These are phyloP conservation scores for Cephus runcator DNA, from an alignment of 2,888 invertebrate genomes.

Conservation along the genomic window DNA sequence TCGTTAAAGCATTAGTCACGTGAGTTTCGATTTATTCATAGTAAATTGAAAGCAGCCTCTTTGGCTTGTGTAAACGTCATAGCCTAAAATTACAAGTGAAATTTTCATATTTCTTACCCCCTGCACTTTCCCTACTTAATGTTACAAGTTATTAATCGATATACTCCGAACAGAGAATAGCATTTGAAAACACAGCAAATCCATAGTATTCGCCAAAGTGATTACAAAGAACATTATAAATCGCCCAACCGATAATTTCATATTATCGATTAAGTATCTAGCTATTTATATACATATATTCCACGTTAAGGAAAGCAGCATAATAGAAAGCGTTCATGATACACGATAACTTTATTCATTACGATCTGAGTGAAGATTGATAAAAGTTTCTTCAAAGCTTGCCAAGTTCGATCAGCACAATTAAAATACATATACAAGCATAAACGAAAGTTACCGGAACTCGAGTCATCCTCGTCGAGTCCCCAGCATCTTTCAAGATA, in stretches of 20 bases:
- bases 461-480: background rate
- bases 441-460: background rate
- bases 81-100: background rate
- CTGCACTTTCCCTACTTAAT: background rate
- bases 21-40: background rate
- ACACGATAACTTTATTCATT: background rate
- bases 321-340: background rate
- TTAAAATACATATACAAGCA: background rate
- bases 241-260: background rate
- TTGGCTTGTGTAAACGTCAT: background rate
- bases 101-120: background rate
- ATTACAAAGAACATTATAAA: background rate
- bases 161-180: background rate
- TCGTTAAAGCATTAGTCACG: background rate
- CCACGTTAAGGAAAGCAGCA: constrained; percentile 6
- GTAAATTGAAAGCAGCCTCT: background rate
- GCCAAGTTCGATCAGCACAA: background rate
- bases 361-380: background rate
- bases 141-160: background rate
- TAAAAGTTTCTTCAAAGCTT: background rate
- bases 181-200: background rate
- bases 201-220: background rate
- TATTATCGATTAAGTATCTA: constrained; percentile 8
- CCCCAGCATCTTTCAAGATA: background rate
- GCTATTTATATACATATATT: constrained; percentile 6